These are phyloP conservation scores for Argyra leucocephala DNA, from an alignment of 2,888 invertebrate species.

Conservation along the genomic window DNA sequence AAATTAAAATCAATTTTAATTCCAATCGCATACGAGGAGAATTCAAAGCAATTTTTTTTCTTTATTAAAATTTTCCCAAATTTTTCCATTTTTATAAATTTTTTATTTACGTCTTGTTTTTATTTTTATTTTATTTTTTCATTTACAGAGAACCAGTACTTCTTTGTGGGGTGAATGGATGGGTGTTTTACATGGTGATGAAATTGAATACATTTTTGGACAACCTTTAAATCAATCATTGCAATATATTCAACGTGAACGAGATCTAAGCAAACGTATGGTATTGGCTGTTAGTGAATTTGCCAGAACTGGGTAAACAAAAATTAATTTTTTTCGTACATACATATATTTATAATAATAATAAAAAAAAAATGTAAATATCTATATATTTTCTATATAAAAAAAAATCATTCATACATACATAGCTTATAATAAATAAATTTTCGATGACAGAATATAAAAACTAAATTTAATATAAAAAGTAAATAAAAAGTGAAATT, in stretches of 20 bases:
- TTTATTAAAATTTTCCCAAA: background rate
- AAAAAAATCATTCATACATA: too few species aligned
- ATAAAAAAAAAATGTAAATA: too few species aligned
- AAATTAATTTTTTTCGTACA: background rate
- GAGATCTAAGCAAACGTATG: slow-evolving; percentile 79
- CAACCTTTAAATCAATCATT: slow-evolving; percentile 82
- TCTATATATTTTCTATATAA: too few species aligned
- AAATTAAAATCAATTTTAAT: too few species aligned
- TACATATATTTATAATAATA: too few species aligned
- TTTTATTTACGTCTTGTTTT: slow-evolving; percentile 8
- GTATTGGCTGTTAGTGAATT: slow-evolving; percentile 90
- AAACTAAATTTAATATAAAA: too few species aligned
- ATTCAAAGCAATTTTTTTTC: too few species aligned
- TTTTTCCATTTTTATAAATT: background rate
- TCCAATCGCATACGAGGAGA: too few species aligned
- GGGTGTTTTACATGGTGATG: slow-evolving; percentile 97
- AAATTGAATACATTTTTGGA: slow-evolving; percentile 94
- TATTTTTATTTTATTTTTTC: slow-evolving; percentile 17
- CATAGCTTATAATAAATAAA: too few species aligned
- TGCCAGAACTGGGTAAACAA: slow-evolving; percentile 81
- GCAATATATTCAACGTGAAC: slow-evolving; percentile 76
- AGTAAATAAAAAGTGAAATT: too few species aligned
- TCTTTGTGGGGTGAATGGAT: slow-evolving; percentile 98
- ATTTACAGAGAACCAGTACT: slow-evolving; percentile 71
- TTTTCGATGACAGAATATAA: too few species aligned